A percentile compares a stretch with the other conserved stretches of the same genome.
Evolutionary conservation across 2,888 invertebrate species (phyloP).

Genomic region (Apodemia duryi): DNA sequence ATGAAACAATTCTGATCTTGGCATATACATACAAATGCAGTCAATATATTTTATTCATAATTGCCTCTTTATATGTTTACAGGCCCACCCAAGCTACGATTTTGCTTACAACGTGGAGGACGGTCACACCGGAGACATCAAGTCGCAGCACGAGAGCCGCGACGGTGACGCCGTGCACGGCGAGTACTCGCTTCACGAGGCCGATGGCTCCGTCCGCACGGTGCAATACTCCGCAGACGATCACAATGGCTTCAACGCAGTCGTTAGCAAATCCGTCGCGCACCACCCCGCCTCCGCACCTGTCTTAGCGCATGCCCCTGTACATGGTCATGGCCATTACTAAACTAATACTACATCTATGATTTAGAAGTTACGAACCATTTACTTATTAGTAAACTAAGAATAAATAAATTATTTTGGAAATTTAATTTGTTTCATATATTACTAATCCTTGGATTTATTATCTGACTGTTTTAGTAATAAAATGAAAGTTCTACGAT

Average conservation of each 20-base stretch:
- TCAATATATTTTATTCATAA: too few species aligned
- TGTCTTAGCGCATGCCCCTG: slow-evolving; percentile 27
- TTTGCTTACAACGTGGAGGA: slow-evolving; percentile 75
- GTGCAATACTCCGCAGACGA: slow-evolving; percentile 71
- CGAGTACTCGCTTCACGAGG: slow-evolving; percentile 54
- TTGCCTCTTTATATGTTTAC: neutral
- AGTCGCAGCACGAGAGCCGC: slow-evolving; percentile 74
- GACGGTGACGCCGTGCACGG: slow-evolving; percentile 81
- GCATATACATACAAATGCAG: too few species aligned
- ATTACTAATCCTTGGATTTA: too few species aligned
- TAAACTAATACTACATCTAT: slow-evolving; percentile 15
- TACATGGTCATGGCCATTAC: slow-evolving; percentile 27
- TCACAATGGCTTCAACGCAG: slow-evolving; percentile 33
- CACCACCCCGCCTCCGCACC: slow-evolving; percentile 24
- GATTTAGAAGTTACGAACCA: too few species aligned
- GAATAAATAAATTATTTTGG: too few species aligned
- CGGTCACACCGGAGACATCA: slow-evolving; percentile 76
- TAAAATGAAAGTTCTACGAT: too few species aligned
- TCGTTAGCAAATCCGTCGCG: too few species aligned
- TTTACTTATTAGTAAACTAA: too few species aligned
- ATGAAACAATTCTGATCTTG: neutral
- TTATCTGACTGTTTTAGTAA: too few species aligned
- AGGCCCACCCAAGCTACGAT: slow-evolving; percentile 75
- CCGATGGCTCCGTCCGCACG: slow-evolving; percentile 69
- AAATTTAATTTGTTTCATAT: too few species aligned